Evolutionary conservation across 1,140 invertebrate genomes (phyloP).

Genomic region (Zaprionus ghesquierei): DNA sequence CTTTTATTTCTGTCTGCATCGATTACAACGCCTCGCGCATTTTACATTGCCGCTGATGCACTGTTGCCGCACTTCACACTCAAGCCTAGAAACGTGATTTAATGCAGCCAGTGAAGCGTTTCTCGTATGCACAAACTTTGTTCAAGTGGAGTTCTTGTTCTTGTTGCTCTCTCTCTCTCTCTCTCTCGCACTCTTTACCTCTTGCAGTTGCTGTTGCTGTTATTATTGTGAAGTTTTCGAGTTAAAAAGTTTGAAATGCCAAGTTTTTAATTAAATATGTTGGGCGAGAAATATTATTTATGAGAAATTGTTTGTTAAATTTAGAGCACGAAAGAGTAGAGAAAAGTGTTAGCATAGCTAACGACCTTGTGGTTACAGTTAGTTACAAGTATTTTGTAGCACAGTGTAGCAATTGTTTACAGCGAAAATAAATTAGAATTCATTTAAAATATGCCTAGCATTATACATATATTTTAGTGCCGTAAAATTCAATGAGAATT

Average conservation of each 20-base stretch:
- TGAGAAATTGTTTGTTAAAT: constrained; percentile 8
- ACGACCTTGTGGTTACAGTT: constrained; percentile 47
- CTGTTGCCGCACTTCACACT: constrained; percentile 37
- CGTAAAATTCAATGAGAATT: not conserved
- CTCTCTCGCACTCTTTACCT: not conserved
- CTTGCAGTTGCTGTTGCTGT: constrained; percentile 36
- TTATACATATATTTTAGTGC: not conserved
- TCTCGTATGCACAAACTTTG: constrained; percentile 22
- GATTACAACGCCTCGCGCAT: constrained; percentile 15
- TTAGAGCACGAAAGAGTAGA: not conserved
- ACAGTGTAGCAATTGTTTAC: too few species aligned
- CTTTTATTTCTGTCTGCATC: constrained; percentile 3
- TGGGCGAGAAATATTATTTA: constrained; percentile 20
- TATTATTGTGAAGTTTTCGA: constrained; percentile 31
- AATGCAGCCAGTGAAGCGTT: constrained; percentile 58
- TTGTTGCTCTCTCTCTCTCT: not conserved
- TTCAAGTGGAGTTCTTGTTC: constrained; percentile 4
- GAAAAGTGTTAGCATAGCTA: constrained; percentile 11
- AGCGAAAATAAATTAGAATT: not conserved
- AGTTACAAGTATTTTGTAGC: too few species aligned
- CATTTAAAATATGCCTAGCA: not conserved
- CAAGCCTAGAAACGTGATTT: constrained; percentile 36
- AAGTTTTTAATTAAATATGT: constrained; percentile 75
- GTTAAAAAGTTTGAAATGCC: constrained; percentile 38
- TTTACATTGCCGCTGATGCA: not conserved